phyloP scores from a whole-genome alignment of 2,888 invertebrate genomes.

The Bombylius major region DNA sequence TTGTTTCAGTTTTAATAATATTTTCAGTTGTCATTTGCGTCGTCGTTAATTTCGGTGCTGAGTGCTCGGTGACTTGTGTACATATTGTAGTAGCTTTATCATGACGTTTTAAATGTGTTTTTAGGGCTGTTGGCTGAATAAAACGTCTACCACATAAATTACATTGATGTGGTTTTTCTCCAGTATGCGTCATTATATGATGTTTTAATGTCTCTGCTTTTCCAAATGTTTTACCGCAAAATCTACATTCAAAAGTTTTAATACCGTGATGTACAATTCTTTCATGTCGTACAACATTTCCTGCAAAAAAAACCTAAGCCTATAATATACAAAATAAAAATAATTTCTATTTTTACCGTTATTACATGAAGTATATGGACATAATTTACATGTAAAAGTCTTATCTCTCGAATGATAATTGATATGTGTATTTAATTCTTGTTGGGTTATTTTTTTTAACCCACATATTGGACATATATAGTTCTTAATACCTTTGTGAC shows the following conservation, averaged over 20 bases:
- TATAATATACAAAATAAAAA: not conserved
- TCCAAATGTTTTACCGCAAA: constrained; percentile 10
- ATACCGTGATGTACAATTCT: constrained; percentile 10
- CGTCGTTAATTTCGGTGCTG: too few relatives aligned
- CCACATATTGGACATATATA: constrained; percentile 5
- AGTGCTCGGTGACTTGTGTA: too few relatives aligned
- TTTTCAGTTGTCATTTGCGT: too few relatives aligned
- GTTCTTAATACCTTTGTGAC: constrained; percentile 14
- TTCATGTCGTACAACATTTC: constrained; percentile 9
- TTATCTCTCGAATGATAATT: constrained; percentile 10
- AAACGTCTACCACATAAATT: constrained; percentile 7
- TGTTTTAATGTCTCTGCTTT: constrained; percentile 11
- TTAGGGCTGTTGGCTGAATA: constrained; percentile 8
- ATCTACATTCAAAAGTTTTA: constrained; percentile 4
- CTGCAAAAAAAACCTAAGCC: not conserved
- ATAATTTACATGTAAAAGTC: constrained; percentile 9
- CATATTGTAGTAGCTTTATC: not conserved
- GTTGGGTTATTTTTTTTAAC: constrained; percentile 9
- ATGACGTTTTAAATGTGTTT: constrained; percentile 8
- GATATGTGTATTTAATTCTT: constrained; percentile 7
- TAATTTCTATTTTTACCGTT: constrained; percentile 3
- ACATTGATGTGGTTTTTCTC: constrained; percentile 9
- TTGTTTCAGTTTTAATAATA: too few relatives aligned
- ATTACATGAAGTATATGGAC: constrained; percentile 5
- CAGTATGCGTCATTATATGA: constrained; percentile 11